A percentile compares a stretch with the other conserved stretches of the same genome.
Conservation (phyloP, 1,140 invertebrate genomes). For the Euwallacea similis region DNA sequence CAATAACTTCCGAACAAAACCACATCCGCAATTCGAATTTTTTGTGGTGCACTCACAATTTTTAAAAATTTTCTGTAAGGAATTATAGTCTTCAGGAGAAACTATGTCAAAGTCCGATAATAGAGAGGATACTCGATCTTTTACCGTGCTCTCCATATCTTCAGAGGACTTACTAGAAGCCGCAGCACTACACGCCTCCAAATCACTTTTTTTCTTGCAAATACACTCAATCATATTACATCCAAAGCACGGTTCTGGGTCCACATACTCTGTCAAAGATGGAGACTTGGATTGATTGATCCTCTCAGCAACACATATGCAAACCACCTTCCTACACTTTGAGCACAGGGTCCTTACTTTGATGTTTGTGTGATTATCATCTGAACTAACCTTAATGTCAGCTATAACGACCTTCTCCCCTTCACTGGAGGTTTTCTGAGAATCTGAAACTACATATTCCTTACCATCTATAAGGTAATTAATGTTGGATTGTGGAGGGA, state of each 20-base stretch:
- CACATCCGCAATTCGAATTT: conserved; percentile 27
- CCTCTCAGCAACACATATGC: conserved; percentile 18
- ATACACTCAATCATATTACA: not conserved
- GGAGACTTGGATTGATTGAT: not conserved
- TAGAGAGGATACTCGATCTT: not conserved
- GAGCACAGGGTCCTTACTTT: conserved; percentile 39
- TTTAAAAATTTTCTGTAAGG: conserved; percentile 31
- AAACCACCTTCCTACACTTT: conserved; percentile 22
- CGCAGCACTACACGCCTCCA: not conserved
- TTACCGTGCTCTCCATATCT: not conserved
- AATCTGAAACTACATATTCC: conserved; percentile 21
- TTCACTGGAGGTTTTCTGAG: not conserved
- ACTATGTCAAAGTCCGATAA: too few relatives aligned
- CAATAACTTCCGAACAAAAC: conserved; percentile 36
- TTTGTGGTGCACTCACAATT: conserved; percentile 35
- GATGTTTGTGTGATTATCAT: conserved; percentile 39
- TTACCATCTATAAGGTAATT: conserved; percentile 36
- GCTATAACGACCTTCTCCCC: conserved; percentile 20
- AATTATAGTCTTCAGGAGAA: conserved; percentile 13
- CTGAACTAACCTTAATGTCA: conserved; percentile 37
- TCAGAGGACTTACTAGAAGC: not conserved
- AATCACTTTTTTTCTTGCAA: not conserved
- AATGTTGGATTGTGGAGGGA: not conserved
- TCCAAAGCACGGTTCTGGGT: not conserved
- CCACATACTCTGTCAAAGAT: conserved; percentile 4